These are phyloP conservation scores for Cheilosia soror DNA, from an alignment of 2,888 invertebrate genomes.

Conservation along the genomic window DNA sequence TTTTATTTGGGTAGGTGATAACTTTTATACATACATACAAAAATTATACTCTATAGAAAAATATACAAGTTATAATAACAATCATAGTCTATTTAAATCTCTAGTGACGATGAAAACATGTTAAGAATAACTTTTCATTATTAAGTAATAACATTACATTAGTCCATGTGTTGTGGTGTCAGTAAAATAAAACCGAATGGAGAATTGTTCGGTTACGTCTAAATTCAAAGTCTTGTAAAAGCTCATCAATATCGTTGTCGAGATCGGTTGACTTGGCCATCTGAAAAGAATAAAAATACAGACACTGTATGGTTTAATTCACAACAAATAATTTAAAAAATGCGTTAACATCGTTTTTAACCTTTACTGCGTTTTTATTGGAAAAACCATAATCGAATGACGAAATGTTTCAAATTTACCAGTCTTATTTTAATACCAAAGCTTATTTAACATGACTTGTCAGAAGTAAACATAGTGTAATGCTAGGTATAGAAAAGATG, in stretches of 20 bases:
- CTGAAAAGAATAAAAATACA: slow-evolving; percentile 75
- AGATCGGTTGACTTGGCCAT: slow-evolving; percentile 95
- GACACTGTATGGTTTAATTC: slow-evolving; percentile 10
- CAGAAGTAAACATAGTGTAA: too few species aligned
- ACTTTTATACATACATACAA: slow-evolving; percentile 67
- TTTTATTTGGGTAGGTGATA: slow-evolving; percentile 51
- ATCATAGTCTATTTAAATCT: slow-evolving; percentile 55
- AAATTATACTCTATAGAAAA: slow-evolving; percentile 71
- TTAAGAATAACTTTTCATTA: slow-evolving; percentile 31
- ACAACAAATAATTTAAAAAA: background rate
- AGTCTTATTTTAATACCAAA: too few species aligned
- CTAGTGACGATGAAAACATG: slow-evolving; percentile 41
- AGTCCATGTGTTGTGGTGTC: slow-evolving; percentile 80
- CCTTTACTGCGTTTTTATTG: too few species aligned
- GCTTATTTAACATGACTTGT: too few species aligned
- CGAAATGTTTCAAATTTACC: too few species aligned
- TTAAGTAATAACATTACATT: slow-evolving; percentile 8
- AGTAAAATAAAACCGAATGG: slow-evolving; percentile 98
- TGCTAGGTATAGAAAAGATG: too few species aligned
- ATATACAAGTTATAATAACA: slow-evolving; percentile 67
- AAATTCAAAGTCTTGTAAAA: slow-evolving; percentile 96
- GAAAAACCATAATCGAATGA: too few species aligned
- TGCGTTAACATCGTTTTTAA: too few species aligned
- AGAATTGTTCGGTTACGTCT: slow-evolving; percentile 93
- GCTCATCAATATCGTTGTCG: slow-evolving; percentile 98